Conservation (phyloP, 37 sponge, comb jelly and placozoan genomes). For the Chondrosia reniformis region DNA sequence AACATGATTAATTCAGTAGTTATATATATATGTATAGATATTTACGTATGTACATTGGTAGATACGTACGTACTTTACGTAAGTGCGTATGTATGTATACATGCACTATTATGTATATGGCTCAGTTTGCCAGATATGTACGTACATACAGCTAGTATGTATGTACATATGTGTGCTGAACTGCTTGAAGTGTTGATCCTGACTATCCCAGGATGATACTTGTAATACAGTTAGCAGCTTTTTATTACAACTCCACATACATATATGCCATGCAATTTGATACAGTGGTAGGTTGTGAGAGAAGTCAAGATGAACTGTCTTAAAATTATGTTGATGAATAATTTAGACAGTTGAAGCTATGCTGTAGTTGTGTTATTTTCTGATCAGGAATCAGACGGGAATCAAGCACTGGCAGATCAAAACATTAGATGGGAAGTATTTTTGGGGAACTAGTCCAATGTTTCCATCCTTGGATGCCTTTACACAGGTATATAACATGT, state of each 20-base stretch:
- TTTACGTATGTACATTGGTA: neutral
- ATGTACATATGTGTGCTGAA: neutral
- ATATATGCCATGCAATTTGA: too few relatives aligned
- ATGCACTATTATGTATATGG: neutral
- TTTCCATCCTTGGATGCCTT: slow-evolving; percentile 34
- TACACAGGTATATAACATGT: slow-evolving; percentile 46
- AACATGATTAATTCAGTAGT: too few relatives aligned
- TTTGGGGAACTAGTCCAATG: slow-evolving; percentile 33
- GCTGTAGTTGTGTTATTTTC: too few relatives aligned
- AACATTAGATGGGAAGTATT: slow-evolving; percentile 45
- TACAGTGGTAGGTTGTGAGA: too few relatives aligned
- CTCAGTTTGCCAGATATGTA: neutral
- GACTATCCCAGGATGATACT: too few relatives aligned
- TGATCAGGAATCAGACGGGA: slow-evolving; percentile 59
- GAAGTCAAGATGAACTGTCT: too few relatives aligned
- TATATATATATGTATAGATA: too few relatives aligned
- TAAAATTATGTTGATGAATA: too few relatives aligned
- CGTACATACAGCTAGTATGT: neutral
- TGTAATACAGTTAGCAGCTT: too few relatives aligned
- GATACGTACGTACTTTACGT: neutral
- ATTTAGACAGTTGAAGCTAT: too few relatives aligned
- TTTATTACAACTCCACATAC: too few relatives aligned
- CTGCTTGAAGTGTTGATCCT: too few relatives aligned
- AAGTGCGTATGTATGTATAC: neutral
- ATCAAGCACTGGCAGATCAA: slow-evolving; percentile 78